Base-by-base conservation (phyloP, 1,140 invertebrate genomes). In the Drosophila pachea region DNA sequence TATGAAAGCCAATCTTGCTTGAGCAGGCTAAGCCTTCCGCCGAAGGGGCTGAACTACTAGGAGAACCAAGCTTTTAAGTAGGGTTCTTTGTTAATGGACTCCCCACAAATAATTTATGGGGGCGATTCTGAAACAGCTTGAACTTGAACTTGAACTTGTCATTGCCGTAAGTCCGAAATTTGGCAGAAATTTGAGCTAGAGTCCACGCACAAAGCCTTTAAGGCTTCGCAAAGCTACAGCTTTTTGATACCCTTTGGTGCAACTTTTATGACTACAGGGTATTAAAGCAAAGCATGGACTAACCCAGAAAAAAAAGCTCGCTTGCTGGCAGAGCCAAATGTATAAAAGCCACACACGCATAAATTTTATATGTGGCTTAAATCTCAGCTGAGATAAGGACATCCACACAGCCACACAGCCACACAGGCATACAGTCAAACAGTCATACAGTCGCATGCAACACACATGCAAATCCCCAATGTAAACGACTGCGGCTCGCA, bases 331-430 rank as follows among this genome's bases (percentile, higher is more conserved):
- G 4, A 43, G 12, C 7, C 5, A 7, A 52, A 7, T 31, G 40
- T 16, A 43, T 68, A 72, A 78, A 81, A 74, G 68, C 74, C 65
- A 68, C 74, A 77, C 48, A 81, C 77, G 74, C 81, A 86, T 86
- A 86, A 81, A 86, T 86, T 86, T 86, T 86, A 86, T 86, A 81
- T 86, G 77, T 73, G 68, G 74, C 81, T 81, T 62, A 86, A 86
- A 81, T 81, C 81, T 86, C 81, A 53, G 68, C 50, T 66, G 81
- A 81, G 60, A 76, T 70, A 66, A 79, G 62, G 66, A 74, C 56
- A 60, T 65, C 59, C 42, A 29, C 14, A 64, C 33, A 52, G 32
- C 31, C 32, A 53, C 32, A 59, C 40, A 65, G n/a, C n/a, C 22
- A 56, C 29, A 45, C 31, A 58, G 16, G 48, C 33, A 59, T 9